Conservation (phyloP, 2,888 invertebrate genomes). For the Deilephila elpenor region DNA sequence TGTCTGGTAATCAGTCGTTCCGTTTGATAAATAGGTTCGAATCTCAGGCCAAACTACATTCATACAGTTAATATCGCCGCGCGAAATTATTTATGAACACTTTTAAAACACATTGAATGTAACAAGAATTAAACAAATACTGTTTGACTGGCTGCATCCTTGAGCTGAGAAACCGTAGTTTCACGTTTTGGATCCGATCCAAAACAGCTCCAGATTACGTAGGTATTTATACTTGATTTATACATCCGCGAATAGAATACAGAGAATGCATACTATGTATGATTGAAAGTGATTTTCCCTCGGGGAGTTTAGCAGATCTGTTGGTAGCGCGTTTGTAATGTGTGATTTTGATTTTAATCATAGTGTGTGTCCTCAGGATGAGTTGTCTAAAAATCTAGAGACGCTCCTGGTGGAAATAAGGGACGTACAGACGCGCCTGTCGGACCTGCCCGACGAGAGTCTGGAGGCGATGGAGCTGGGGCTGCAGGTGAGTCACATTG, state of each 20-base stretch:
- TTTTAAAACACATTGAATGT: constrained; percentile 18
- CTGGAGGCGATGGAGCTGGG: constrained; percentile 89
- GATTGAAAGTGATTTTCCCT: neutral
- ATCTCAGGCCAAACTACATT: neutral
- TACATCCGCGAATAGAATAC: constrained; percentile 41
- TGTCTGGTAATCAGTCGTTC: neutral
- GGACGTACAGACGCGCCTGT: constrained; percentile 87
- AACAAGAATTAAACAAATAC: constrained; percentile 20
- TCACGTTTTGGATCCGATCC: constrained; percentile 52
- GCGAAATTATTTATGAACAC: constrained; percentile 15
- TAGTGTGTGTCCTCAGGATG: constrained; percentile 84
- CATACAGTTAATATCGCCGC: neutral
- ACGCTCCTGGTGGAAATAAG: constrained; percentile 88
- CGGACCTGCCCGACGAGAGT: constrained; percentile 88
- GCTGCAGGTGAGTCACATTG: constrained; percentile 86
- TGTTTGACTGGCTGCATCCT: constrained; percentile 25
- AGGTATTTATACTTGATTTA: constrained; percentile 55
- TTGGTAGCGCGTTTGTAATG: constrained; percentile 48
- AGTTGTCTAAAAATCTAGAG: constrained; percentile 88
- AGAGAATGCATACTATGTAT: constrained; percentile 9
- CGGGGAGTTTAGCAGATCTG: constrained; percentile 28
- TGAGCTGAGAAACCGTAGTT: constrained; percentile 39
- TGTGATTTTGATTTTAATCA: constrained; percentile 67
- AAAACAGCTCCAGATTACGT: constrained; percentile 44
- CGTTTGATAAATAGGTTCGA: neutral